Evolutionary conservation across 2,797 vertebrate species (phyloP).

Genomic region (Propithecus deckenii): DNA sequence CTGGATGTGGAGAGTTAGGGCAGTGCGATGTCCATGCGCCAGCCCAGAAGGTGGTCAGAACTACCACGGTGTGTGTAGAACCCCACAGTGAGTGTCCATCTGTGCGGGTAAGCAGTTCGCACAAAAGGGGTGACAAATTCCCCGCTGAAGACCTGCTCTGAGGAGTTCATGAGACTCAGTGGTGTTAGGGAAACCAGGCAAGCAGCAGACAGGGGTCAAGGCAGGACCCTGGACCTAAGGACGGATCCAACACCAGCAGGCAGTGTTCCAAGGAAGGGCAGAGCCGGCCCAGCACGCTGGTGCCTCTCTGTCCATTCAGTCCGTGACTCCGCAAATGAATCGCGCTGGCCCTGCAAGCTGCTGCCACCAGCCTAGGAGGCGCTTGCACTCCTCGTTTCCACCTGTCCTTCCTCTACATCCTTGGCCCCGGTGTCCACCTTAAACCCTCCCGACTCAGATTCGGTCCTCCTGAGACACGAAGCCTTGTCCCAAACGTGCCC

Average conservation of each 20-base stretch:
- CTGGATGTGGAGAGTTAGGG: neutral
- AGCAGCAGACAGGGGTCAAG: too few species aligned
- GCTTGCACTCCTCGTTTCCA: accelerated
- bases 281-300: neutral
- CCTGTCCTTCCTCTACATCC: too few species aligned
- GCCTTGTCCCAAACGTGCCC: neutral
- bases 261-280: too few species aligned
- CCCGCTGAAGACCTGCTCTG: too few species aligned
- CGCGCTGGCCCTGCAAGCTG: accelerated
- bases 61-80: neutral
- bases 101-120: neutral
- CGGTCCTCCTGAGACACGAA: neutral
- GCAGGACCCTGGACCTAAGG: neutral
- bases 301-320: neutral
- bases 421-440: too few species aligned
- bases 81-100: too few species aligned
- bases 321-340: neutral
- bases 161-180: neutral
- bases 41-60: too few species aligned
- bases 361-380: accelerated
- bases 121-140: neutral
- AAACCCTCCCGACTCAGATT: accelerated
- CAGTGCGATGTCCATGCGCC: accelerated
- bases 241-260: neutral
- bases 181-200: neutral